Evolutionary conservation across 2,797 vertebrate species (phyloP), one percentile per base, ranked within the genome.

Genomic region (Hydrocynus forskahlii): DNA sequence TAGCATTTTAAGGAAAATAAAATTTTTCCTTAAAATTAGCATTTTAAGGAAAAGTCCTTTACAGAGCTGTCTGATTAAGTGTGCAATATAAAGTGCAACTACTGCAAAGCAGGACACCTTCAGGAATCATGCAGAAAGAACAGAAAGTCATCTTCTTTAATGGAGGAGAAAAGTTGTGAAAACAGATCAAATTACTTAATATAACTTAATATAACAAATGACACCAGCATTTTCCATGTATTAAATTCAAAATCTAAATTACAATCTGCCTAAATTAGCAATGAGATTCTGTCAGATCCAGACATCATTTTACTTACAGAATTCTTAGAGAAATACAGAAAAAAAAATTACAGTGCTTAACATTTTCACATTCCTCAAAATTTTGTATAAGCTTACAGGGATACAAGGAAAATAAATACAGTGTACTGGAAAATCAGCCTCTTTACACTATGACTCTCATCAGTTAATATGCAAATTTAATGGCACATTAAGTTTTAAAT

Each of bases 261-360:
- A 54, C 25, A 52, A 12, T 73, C 40, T 62, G 75, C 62, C 79
- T 67, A 83, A 70, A 75, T 76, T 71, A 54, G 35, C 23, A 68
- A 50, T 72, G 43, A 48, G 78, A 78, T 43, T 13, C 48, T 14
- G 63, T 40, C 29, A 55, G 38, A 84, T 79, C 35, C 14, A 25
- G 64, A 71, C 79, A 70, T 8, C 66, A 81, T 78, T 75, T 71
- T 71, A 72, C 50, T 48, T 48, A 52, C 12, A 43, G 67, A 70
- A 35, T 35, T 35, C 35, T 2, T 35, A 35, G 35, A 35, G 2
- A 35, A 35, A 35, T 35, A 35, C 35, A 35, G 35, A 35, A 35
- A 35, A 5, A 35, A 69, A 45, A 52, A 69, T 45, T 17, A 52
- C 35, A 38, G 40, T 72, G 50, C 19, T 17, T 16, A n/a, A 72